Evolutionary conservation across 2,113 vertebrate species (phyloP).

Genomic region (Mungos mungo): DNA sequence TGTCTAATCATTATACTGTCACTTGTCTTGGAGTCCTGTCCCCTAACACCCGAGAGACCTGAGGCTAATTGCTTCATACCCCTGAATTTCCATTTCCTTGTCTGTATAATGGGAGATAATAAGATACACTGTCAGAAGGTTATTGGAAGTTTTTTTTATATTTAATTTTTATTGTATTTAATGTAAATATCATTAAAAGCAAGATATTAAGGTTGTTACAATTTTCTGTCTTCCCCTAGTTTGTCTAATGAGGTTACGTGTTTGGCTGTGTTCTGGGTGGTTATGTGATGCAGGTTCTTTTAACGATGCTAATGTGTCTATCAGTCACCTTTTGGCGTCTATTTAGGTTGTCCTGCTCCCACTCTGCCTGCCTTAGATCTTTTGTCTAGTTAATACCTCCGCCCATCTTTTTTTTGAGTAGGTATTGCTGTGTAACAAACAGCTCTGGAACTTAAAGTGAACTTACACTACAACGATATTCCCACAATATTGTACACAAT

Average conservation of each 20-base stretch:
- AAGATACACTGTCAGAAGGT: not conserved
- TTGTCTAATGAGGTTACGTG: not conserved
- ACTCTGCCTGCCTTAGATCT: not conserved
- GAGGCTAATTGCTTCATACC: not conserved
- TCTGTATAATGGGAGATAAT: not conserved
- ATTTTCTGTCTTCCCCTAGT: not conserved
- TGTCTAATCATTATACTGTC: not conserved
- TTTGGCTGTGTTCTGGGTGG: not conserved
- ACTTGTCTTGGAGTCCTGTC: not conserved
- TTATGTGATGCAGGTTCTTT: not conserved
- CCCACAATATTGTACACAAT: not conserved
- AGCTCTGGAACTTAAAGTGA: not conserved
- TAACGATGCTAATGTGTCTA: not conserved
- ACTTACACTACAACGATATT: not conserved
- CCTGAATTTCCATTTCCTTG: not conserved
- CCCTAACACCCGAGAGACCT: not conserved
- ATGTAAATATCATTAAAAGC: not conserved
- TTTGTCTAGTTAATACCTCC: not conserved
- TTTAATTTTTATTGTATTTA: not conserved
- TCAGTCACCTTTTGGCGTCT: not conserved
- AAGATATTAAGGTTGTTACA: not conserved
- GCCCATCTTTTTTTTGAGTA: not conserved
- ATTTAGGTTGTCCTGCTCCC: not conserved
- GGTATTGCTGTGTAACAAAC: not conserved
- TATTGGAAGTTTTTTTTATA: not conserved